Conservation (phyloP, 2,113 vertebrate genomes). For the Cavia aperea region DNA sequence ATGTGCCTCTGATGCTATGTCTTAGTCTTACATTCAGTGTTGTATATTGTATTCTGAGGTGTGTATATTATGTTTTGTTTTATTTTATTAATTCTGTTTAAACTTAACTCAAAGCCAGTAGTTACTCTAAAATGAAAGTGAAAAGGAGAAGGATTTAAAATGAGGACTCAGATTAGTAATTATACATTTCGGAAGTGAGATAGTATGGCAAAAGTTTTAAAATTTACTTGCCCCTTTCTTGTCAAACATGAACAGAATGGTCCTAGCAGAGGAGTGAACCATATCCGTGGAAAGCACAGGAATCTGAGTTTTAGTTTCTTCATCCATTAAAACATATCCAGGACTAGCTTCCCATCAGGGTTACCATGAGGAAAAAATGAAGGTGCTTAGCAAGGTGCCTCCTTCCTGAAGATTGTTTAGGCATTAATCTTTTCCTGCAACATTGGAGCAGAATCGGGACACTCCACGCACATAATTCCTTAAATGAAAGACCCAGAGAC, state of each 20-base stretch:
- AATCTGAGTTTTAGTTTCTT: background rate
- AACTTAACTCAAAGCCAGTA: slow-evolving; percentile 5
- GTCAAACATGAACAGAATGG: background rate
- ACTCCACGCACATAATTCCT: background rate
- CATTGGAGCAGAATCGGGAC: background rate
- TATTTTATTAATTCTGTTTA: background rate
- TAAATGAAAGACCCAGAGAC: background rate
- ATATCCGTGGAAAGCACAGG: background rate
- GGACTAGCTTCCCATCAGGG: background rate
- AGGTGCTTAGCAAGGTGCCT: background rate
- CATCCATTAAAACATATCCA: background rate
- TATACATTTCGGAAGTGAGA: background rate
- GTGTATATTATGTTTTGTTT: background rate
- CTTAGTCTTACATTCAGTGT: slow-evolving; percentile 8
- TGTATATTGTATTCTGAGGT: slow-evolving; percentile 43
- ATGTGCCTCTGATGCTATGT: slow-evolving; percentile 45
- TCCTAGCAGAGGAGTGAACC: background rate
- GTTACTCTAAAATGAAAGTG: slow-evolving; percentile 22
- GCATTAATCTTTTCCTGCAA: background rate
- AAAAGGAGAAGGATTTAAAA: slow-evolving; percentile 7
- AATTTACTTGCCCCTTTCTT: slow-evolving; percentile 6
- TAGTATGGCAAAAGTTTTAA: background rate
- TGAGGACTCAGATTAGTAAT: background rate
- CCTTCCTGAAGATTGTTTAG: background rate
- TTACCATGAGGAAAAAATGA: background rate